Base-by-base conservation (phyloP, 2,797 vertebrate genomes). In the Eleutherodactylus coqui region DNA sequence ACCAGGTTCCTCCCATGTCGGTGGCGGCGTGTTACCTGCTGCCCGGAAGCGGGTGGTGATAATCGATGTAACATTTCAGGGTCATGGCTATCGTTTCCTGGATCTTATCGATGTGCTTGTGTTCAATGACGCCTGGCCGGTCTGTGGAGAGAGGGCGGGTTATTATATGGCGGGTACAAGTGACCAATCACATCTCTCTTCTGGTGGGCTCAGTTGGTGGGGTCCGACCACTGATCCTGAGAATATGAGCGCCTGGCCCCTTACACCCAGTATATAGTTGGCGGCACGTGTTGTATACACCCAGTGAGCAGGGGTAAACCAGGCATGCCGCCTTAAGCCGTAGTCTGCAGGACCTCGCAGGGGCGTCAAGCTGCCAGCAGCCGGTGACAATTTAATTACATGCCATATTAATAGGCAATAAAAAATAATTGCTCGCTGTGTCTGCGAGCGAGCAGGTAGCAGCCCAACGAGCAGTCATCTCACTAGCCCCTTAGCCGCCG, bases 81-180 rank as follows among this genome's bases (percentile, higher is more conserved):
- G 92, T 93, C 86, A 94, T 76, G 0, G 92, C 93, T 29, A 87
- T 87, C 43, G 90, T 86, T 88, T 94, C 93, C 62, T 94, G 94
- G 24, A 91, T 81, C 1, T 1, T 86, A n/a, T 92, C 91, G 0
- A 92, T 88, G 45, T 87, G n/a, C 0, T 90, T 85, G 41, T 87
- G 89, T 78, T 85, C 89, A 0, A 90, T 51, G 6, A 92, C n/a
- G 7, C 90, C 36, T 0, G 90, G 62, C 1, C 90, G 78, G 75
- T 92, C 94, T 94, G 85, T 3, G 21, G 62, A 34, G 29, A 24
- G 47, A 70, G 24, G 60, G 9, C 5, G 10, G 24, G 14, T 34
- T 81, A 81, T 55, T 13, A 7, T 17, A 36, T 24, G 55, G 21
- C 9, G 17, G n/a, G n/a, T n/a, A n/a, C n/a, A n/a, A 17, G 49